phyloP scores from a whole-genome alignment of 2,113 vertebrate species.

The Columbina picui region DNA sequence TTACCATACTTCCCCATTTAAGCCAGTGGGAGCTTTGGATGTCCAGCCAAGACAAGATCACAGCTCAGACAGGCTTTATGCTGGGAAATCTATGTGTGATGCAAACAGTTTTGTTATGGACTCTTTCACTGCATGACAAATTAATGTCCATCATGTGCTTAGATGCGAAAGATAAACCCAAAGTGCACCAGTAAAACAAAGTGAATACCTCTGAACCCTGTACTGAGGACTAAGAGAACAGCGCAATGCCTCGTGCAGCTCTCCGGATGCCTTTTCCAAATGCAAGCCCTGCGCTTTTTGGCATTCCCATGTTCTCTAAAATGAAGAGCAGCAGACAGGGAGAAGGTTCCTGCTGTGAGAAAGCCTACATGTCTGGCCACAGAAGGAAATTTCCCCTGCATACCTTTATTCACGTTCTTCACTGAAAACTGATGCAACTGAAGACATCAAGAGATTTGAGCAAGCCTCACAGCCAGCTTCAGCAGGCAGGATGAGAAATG shows the following conservation, averaged over 20 bases:
- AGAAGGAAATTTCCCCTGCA: not conserved
- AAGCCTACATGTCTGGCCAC: not conserved
- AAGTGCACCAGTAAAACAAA: not conserved
- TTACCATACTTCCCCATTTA: not conserved
- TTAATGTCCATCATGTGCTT: not conserved
- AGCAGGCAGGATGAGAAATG: not conserved
- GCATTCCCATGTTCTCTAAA: not conserved
- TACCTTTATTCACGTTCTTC: not conserved
- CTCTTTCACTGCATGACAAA: not conserved
- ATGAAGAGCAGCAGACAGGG: not conserved
- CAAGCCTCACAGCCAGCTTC: not conserved
- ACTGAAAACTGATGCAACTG: not conserved
- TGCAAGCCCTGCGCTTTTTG: accelerated
- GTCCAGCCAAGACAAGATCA: not conserved
- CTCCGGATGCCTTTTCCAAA: not conserved
- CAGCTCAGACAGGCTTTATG: not conserved
- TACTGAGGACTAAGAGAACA: not conserved
- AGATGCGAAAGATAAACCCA: too few species aligned
- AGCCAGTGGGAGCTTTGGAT: not conserved
- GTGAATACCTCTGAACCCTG: not conserved
- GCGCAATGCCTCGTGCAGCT: too few species aligned
- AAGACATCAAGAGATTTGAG: too few species aligned
- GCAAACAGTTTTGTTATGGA: not conserved
- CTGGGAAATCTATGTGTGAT: not conserved
- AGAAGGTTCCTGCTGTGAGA: not conserved